phyloP scores from a whole-genome alignment of 2,888 invertebrate species.

The Calameuta pallipes region DNA sequence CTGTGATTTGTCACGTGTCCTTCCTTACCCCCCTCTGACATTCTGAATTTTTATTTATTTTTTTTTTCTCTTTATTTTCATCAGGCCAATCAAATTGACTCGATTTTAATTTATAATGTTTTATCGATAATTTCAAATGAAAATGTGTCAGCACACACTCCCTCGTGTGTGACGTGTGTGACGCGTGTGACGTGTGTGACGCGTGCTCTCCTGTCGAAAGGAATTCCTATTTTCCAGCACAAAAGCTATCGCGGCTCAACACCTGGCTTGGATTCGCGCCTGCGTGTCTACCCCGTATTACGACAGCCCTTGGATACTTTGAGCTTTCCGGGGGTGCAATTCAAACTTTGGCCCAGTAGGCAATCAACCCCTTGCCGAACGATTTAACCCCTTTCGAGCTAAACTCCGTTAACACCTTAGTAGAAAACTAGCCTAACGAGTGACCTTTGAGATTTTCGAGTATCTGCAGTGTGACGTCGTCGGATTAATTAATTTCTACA shows the following conservation, averaged over 20 bases:
- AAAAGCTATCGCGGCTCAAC: conserved; percentile 39
- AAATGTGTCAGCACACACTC: conserved; percentile 2
- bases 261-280: conserved; percentile 54
- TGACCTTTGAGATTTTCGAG: background rate
- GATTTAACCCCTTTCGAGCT: background rate
- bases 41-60: background rate
- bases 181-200: background rate
- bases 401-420: background rate
- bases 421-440: background rate
- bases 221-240: conserved; percentile 16
- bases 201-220: conserved; percentile 13
- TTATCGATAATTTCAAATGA: background rate
- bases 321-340: conserved; percentile 40
- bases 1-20: background rate
- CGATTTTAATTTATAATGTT: background rate
- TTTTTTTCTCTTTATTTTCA: background rate
- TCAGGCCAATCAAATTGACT: background rate
- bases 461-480: background rate
- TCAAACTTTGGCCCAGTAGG: conserved; percentile 56
- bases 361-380: conserved; percentile 40
- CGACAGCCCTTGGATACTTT: conserved; percentile 39
- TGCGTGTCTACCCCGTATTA: conserved; percentile 43
- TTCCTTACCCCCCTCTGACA: background rate
- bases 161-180: conserved; percentile 2
- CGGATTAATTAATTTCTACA: background rate